Evolutionary conservation across 2,888 invertebrate genomes (phyloP), one percentile per base, ranked within the genome.

Genomic region (Nezara viridula): DNA sequence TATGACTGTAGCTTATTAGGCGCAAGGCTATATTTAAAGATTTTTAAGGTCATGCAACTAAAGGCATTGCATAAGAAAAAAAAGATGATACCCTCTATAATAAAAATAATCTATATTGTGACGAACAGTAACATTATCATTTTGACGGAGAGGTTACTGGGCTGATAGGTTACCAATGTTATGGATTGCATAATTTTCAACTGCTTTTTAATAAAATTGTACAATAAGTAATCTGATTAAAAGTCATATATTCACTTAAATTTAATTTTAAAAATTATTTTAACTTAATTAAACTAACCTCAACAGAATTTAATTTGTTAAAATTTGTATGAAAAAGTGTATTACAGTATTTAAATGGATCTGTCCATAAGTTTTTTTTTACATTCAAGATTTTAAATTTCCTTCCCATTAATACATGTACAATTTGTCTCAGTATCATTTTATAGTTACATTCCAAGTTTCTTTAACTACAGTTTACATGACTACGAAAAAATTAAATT

Each of bases 231-330:
- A 27, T 27, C n/a, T 73, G 37, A 32, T 37, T 37, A 32, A 16
- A 19, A 73, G 2, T 21, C 1, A 73, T 37, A 16, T 66, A 16
- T 19, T 19, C 19, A 32, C 21, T 37, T 37, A 21, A 73, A 73
- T 37, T 32, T 60, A 27, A 16, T 60, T 27, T 55, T 55, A 5
- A 50, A 50, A 27, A 19, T 37, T 21, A 7, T 6, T 16, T 73
- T 73, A 37, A 7, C 37, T 73, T 37, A 73, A 21, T 73, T 73
- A 19, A 73, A 37, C 66, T 73, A 73, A 73, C 66, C 66, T 73
- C 66, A 37, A 19, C 32, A 37, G 37, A 73, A 37, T 73, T 16
- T 1, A 73, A 73, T 19, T 60, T 12, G 27, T 32, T 73, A 73
- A 73, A 73, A 73, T 16, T 7, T 21, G 19, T 21, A 37, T 73